phyloP scores from a whole-genome alignment of 2,797 vertebrate genomes.

The Lithobates sylvaticus region DNA sequence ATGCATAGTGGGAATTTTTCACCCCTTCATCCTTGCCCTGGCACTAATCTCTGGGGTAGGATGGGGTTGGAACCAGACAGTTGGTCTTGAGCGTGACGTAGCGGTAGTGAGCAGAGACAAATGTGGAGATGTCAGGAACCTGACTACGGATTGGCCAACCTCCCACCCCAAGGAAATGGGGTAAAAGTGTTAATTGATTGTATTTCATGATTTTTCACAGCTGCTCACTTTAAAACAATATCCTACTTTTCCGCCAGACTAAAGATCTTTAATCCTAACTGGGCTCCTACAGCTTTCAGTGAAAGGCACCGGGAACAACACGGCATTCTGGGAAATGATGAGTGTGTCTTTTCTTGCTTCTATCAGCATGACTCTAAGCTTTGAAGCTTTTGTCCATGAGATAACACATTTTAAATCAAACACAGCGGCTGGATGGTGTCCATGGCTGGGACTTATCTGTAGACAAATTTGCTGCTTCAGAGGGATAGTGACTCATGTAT shows the following conservation, averaged over 20 bases:
- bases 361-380: not conserved
- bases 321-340: not conserved
- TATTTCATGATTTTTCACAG: no score
- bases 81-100: no score
- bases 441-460: not conserved
- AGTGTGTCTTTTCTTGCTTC: not conserved
- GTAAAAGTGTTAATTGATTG: no score
- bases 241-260: not conserved
- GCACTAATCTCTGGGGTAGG: no score
- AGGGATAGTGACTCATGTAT: not conserved
- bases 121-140: no score
- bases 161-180: no score
- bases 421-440: not conserved
- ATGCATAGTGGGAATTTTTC: no score
- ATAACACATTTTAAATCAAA: slow-evolving; percentile 16
- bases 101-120: no score
- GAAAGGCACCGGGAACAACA: not conserved
- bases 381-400: slow-evolving; percentile 8
- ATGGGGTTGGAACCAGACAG: no score
- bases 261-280: not conserved
- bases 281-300: not conserved
- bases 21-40: no score
- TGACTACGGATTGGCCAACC: no score
- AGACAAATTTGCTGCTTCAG: not conserved
- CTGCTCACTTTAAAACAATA: no score